Base-by-base conservation (phyloP, 1,140 invertebrate genomes). In the Dendrolimus punctatus region DNA sequence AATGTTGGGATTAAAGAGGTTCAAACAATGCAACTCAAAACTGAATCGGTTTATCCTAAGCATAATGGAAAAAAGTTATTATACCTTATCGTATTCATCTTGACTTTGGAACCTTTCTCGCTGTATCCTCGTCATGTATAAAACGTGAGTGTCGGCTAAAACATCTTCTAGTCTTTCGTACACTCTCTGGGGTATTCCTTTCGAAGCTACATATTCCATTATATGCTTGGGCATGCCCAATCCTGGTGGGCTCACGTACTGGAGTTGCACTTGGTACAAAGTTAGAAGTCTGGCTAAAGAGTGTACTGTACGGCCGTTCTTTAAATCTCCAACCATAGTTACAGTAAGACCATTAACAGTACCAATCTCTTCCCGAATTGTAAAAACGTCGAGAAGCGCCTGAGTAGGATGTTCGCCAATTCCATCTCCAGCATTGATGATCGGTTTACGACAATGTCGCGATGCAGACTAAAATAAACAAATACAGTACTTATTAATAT, bases 101-200 rank as follows among this genome's bases (percentile, higher is more conserved):
- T 93, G 86, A 40, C 90, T 92, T 0, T 87, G 69, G 86, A 99
- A 99, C 63, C 98, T 89, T 87, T 99, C 98, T 39, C 93, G 91
- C 80, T 99, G 98, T 66, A 99, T 99, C 60, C 98, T 90, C 0
- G 98, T 99, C 94, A 99, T 97, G 68, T 99, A 99, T 3, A 99
- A 78, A 8, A 99, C 97, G 88, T 99, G 98, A 5, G 97, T 98
- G 51, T 97, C 95, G 0, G 92, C 91, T 6, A 99, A 79, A 8
- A 95, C 96, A 45, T 95, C 92, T 78, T 99, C 95, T 44, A 99
- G 85, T 9, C 79, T 90, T 2, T 75, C 74, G 60, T 90, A 94
- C 47, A 92, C 90, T 82, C 95, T 91, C 84, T 98, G 97, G 5
- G 88, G 75, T 55, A 98, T 93, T 6, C 93, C 93, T 66, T 94